Evolutionary conservation across 2,113 vertebrate genomes (phyloP).

Genomic region (Aramus guarauna): DNA sequence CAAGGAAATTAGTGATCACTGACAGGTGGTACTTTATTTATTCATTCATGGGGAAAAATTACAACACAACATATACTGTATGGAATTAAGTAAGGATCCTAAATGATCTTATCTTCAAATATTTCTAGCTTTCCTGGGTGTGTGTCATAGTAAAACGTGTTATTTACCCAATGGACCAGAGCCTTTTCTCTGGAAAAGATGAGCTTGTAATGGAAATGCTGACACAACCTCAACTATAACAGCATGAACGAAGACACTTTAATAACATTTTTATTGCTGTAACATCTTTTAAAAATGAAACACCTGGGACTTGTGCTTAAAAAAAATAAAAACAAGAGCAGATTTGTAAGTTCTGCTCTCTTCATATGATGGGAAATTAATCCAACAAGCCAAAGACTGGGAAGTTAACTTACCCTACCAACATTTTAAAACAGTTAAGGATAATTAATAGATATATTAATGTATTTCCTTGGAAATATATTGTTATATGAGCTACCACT

Average conservation of each 20-base stretch:
- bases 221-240: slow-evolving; percentile 52
- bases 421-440: neutral
- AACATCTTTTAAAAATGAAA: slow-evolving; percentile 66
- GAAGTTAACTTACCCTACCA: neutral
- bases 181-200: slow-evolving; percentile 52
- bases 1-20: neutral
- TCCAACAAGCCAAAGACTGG: neutral
- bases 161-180: slow-evolving; percentile 61
- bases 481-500: neutral
- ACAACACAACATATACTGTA: neutral
- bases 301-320: slow-evolving; percentile 40
- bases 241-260: slow-evolving; percentile 60
- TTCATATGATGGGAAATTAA: neutral
- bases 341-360: neutral
- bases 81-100: neutral
- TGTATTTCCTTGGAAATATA: neutral
- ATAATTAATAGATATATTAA: neutral
- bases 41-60: slow-evolving; percentile 13
- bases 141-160: slow-evolving; percentile 46
- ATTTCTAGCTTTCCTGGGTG: slow-evolving; percentile 13
- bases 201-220: slow-evolving; percentile 63
- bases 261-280: slow-evolving; percentile 68
- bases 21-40: neutral
- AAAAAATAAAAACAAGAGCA: neutral
- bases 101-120: slow-evolving; percentile 4